phyloP scores from a whole-genome alignment of 1,140 invertebrate genomes.

The Nilaparvata lugens region DNA sequence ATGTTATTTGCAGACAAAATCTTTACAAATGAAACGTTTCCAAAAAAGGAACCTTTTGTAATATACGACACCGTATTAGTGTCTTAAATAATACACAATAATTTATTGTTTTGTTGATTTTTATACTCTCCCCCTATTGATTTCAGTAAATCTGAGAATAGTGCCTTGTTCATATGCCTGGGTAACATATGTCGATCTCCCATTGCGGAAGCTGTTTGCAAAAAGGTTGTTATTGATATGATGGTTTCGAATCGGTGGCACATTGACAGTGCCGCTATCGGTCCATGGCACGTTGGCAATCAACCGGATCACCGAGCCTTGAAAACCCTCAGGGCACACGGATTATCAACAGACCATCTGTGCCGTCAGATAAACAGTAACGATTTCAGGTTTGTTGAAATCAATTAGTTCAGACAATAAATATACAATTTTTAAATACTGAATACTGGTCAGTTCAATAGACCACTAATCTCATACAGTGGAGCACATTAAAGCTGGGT shows the following conservation, averaged over 20 bases:
- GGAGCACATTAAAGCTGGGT: no score
- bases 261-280: conserved; percentile 81
- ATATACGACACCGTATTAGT: no score
- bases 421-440: no score
- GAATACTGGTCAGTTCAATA: no score
- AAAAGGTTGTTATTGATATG: conserved; percentile 53
- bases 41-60: no score
- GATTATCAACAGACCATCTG: conserved; percentile 59
- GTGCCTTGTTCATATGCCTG: conserved; percentile 28
- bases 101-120: no score
- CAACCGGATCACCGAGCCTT: conserved; percentile 67
- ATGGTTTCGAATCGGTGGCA: conserved; percentile 56
- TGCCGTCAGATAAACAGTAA: conserved; percentile 37
- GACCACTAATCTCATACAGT: no score
- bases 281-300: conserved; percentile 75
- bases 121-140: no score
- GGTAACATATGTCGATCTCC: conserved; percentile 94
- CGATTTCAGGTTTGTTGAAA: neutral
- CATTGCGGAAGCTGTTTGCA: conserved; percentile 86
- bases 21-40: no score
- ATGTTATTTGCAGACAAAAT: no score
- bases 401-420: no score
- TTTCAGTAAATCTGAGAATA: conserved; percentile 14
- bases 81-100: no score
- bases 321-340: conserved; percentile 57